Percentiles rank a stretch among this genome's conserved stretches.
Conservation (phyloP, 2,888 invertebrate species). For the Drosophila trichaetosa region DNA sequence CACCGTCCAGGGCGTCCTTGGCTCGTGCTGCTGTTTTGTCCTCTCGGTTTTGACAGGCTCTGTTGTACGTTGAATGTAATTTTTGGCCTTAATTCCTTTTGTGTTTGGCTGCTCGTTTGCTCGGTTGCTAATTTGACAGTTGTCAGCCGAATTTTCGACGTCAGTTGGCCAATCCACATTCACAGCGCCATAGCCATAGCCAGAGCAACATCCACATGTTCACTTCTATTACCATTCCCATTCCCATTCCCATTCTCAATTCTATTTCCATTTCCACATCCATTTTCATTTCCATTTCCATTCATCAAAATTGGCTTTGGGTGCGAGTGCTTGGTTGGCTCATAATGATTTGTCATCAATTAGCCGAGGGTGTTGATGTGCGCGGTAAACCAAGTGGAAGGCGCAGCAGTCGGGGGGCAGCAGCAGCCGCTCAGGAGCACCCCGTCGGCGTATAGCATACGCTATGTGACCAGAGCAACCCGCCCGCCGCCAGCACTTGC, state of each 20-base stretch:
- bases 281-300: conserved; percentile 49
- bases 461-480: conserved; percentile 57
- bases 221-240: background rate
- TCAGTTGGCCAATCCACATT: conserved; percentile 60
- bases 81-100: conserved; percentile 71
- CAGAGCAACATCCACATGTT: conserved; percentile 8
- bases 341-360: conserved; percentile 82
- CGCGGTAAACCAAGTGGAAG: conserved; percentile 81
- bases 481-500: conserved; percentile 24
- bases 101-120: conserved; percentile 56
- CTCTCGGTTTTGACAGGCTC: conserved; percentile 8
- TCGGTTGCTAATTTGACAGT: conserved; percentile 79
- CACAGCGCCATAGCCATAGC: conserved; percentile 5
- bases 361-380: conserved; percentile 80
- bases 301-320: conserved; percentile 80
- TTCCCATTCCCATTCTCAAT: conserved; percentile 19
- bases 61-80: conserved; percentile 62
- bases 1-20: conserved; percentile 58
- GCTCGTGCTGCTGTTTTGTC: conserved; percentile 56
- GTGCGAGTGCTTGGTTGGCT: conserved; percentile 67
- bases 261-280: conserved; percentile 24
- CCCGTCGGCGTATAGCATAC: conserved; percentile 70
- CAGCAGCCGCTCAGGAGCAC: conserved; percentile 40
- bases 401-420: conserved; percentile 22
- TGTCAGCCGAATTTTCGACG: conserved; percentile 63